phyloP scores from a whole-genome alignment of 2,888 invertebrate species.

The Pollenia labialis region DNA sequence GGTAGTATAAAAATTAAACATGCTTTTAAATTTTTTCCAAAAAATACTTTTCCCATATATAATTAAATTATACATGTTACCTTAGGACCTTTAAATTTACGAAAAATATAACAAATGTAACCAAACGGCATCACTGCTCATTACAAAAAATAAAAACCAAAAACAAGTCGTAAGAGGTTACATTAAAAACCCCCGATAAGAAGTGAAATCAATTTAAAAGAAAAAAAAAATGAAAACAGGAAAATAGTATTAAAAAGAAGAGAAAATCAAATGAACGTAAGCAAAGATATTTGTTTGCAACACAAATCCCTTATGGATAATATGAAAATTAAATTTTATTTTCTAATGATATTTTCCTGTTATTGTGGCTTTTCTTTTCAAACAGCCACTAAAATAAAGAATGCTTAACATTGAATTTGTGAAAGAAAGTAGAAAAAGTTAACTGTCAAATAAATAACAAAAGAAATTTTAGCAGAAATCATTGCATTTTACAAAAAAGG shows the following conservation, averaged over 20 bases:
- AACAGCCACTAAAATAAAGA: conserved; percentile 35
- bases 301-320: conserved; percentile 55
- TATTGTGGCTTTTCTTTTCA: conserved; percentile 38
- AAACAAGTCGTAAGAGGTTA: conserved; percentile 40
- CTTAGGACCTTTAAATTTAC: no score
- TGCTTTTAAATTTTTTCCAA: no score
- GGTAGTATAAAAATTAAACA: no score
- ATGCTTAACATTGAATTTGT: conserved; percentile 32
- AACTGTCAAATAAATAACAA: conserved; percentile 45
- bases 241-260: not conserved
- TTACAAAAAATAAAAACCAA: conserved; percentile 7
- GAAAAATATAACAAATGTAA: no score
- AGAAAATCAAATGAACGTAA: conserved; percentile 32
- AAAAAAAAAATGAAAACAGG: not conserved
- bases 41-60: no score
- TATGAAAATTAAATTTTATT: conserved; percentile 61
- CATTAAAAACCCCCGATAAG: conserved; percentile 2
- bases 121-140: not conserved
- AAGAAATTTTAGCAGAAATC: conserved; percentile 22
- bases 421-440: conserved; percentile 33
- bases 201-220: conserved; percentile 49
- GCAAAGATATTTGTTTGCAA: conserved; percentile 6
- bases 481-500: conserved; percentile 1
- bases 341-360: conserved; percentile 47
- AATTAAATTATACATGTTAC: no score